Evolutionary conservation across 2,888 invertebrate genomes (phyloP).

Genomic region (Brachypterus glaber): DNA sequence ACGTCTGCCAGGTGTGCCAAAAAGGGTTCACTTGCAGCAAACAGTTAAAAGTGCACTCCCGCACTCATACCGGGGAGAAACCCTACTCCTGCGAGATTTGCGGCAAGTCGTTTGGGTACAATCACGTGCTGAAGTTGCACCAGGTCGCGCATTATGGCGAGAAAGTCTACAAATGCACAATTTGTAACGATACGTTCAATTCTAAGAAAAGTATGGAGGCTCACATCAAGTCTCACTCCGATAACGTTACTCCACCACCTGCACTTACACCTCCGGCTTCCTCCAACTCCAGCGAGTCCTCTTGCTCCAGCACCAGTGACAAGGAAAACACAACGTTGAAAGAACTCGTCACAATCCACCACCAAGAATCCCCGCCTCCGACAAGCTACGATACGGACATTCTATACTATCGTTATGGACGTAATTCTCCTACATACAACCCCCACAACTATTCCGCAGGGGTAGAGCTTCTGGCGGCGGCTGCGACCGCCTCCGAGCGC

Average conservation of each 20-base stretch:
- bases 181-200: slow-evolving; percentile 83
- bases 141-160: slow-evolving; percentile 81
- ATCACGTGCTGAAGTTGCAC: slow-evolving; percentile 81
- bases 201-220: slow-evolving; percentile 86
- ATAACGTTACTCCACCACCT: slow-evolving; percentile 37
- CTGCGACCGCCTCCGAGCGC: slow-evolving; percentile 41
- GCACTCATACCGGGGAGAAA: slow-evolving; percentile 85
- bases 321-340: slow-evolving; percentile 42
- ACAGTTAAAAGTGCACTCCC: slow-evolving; percentile 82
- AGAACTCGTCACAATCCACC: slow-evolving; percentile 18
- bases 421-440: slow-evolving; percentile 29
- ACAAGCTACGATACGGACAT: slow-evolving; percentile 35
- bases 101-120: slow-evolving; percentile 83
- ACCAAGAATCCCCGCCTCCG: slow-evolving; percentile 24
- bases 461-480: slow-evolving; percentile 40
- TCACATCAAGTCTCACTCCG: slow-evolving; percentile 72
- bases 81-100: slow-evolving; percentile 88
- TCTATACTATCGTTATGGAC: slow-evolving; percentile 28
- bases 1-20: slow-evolving; percentile 68
- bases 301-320: slow-evolving; percentile 38
- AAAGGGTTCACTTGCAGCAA: slow-evolving; percentile 90
- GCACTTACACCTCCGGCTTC: slow-evolving; percentile 44
- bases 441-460: slow-evolving; percentile 29
- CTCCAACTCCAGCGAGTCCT: slow-evolving; percentile 36
- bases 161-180: slow-evolving; percentile 86